Base-by-base conservation (phyloP, 2,113 vertebrate species). In the Cettia cetti region DNA sequence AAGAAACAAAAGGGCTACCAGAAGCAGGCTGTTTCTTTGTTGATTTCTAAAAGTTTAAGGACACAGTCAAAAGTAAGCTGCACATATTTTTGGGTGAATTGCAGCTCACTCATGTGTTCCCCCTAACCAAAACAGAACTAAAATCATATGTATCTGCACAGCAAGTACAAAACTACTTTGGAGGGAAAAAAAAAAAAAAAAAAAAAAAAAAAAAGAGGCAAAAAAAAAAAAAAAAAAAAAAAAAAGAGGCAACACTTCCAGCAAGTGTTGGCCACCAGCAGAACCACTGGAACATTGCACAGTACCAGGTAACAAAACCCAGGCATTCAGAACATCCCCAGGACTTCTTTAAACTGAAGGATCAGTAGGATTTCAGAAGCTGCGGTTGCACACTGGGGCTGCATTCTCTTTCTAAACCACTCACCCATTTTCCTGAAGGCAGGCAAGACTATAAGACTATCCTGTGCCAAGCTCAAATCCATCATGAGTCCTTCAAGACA, bases 61-160 rank as follows among this genome's bases (percentile, higher is more conserved):
- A 75, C 15, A 65, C 14, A 40, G 52, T 44, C 44, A 81, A 60
- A 88, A 81, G 30, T 7, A 85, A 90, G 26, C 27, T n/a, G 31
- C 3, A 4, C 7, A 8, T 14, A 11, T 23, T 63, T 49, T 70
- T 30, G 44, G 22, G 20, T 35, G 27, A 83, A 83, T n/a, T 78
- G 30, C 24, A 68, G 30, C 24, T 22, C 30, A 10, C 11, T 39
- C 5, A 7, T 13, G 17, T 70, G 28, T n/a, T 10, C 4, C 15
- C 17, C 14, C 10, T n/a, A 47, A 60, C 3, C 42, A 59, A 63
- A 87, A 61, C 4, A 14, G 28, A 78, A 59, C 9, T 35, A 39
- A 35, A 91, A 44, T 20, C 18, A 6, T 0, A 2, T 1, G 0
- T 35, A 61, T 69, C 14, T 21, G 24, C 13, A 44, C 22, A 8